Base-by-base conservation (phyloP, 2,797 vertebrate genomes). In the Thalassophryne amazonica region DNA sequence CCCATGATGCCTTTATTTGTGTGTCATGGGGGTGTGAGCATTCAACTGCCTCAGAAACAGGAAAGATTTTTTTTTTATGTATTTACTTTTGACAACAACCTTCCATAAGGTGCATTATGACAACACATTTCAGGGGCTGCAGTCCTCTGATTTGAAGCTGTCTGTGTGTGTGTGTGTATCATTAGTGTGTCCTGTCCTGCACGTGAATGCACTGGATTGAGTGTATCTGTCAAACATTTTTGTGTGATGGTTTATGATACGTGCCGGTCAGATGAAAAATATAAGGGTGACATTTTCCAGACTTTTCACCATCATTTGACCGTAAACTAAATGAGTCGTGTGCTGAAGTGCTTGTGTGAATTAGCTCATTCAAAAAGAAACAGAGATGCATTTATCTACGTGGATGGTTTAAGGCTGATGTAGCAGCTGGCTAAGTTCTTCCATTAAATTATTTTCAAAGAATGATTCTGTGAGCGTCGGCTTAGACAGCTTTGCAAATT, bases 291-390 rank as follows among this genome's bases (percentile, higher is more conserved):
- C 82, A 81, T 79, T 76, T 85, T 83, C 81, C 83, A 86, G 82
- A 85, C 78, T 78, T 83, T 76, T 83, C 76, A 69, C 69, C 80
- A 72, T 86, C 83, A 61, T 70, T 78, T 78, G 66, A 78, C 69
- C 55, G 57, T 83, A 74, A 85, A 83, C 65, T 49, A 66, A 84
- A 76, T 50, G 79, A 85, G 81, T 71, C 56, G 79, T 75, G 68
- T 48, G 75, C 75, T 66, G 36, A 43, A 74, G 67, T 47, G 81
- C 72, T 66, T 38, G 74, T 79, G 86, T 88, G 89, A 89, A 89
- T 88, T 88, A 86, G 81, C 87, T 89, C 88, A 89, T 87, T 88
- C 61, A 87, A 78, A 78, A 77, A 54, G 73, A 83, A 87, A 88
- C 89, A 89, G 81, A 84, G 85, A 87, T 85, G 83, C 78, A 87